Conservation (phyloP, 2,113 vertebrate species). For the Plotosus lineatus region DNA sequence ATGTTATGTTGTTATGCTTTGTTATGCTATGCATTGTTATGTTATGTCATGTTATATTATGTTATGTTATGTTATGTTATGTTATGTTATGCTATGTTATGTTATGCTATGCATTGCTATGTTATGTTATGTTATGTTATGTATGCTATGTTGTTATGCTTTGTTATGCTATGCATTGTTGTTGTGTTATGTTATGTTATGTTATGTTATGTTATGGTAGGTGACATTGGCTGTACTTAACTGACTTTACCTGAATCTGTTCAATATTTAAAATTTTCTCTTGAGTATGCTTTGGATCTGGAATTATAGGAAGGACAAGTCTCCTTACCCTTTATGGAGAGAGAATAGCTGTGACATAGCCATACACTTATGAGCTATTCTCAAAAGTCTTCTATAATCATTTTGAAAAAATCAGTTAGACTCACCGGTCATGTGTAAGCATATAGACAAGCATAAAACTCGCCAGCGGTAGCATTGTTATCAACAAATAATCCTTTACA, state of each 20-base stretch:
- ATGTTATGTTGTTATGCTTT: no score
- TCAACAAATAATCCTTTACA: constrained; percentile 38
- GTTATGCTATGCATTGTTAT: no score
- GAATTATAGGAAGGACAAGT: constrained; percentile 52
- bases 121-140: no score
- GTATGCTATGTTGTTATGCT: no score
- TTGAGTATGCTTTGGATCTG: constrained; percentile 51
- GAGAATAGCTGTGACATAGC: not conserved
- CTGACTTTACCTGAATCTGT: constrained; percentile 42
- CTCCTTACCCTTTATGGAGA: constrained; percentile 51
- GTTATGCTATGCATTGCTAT: no score
- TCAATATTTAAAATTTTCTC: constrained; percentile 46
- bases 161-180: no score
- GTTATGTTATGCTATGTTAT: constrained; percentile 6
- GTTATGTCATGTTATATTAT: not conserved
- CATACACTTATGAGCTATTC: not conserved
- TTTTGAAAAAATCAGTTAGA: constrained; percentile 1
- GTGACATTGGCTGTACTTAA: not conserved
- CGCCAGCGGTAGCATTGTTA: constrained; percentile 21
- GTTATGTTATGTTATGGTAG: not conserved
- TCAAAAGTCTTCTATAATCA: not conserved
- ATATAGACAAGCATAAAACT: constrained; percentile 40
- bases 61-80: constrained; percentile 1
- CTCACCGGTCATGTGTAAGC: constrained; percentile 46
- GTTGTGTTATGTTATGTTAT: not conserved